These are phyloP conservation scores for Choloepus hoffmanni DNA, from an alignment of 2,113 vertebrate genomes.

Conservation along the genomic window DNA sequence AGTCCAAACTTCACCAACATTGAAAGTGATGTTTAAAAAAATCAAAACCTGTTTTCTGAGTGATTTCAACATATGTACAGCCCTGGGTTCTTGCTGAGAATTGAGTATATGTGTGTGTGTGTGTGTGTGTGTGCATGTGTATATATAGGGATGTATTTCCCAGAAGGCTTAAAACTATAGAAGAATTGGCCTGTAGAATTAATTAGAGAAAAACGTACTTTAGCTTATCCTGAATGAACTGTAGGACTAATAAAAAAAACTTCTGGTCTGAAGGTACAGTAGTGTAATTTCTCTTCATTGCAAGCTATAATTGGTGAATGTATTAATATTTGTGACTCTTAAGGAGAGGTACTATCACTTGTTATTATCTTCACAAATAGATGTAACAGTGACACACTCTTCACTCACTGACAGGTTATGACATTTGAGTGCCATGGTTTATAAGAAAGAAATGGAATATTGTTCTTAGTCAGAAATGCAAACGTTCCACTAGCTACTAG, in stretches of 20 bases:
- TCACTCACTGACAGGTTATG: slow-evolving; percentile 67
- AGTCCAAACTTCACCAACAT: slow-evolving; percentile 60
- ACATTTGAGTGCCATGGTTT: slow-evolving; percentile 66
- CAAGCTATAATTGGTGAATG: slow-evolving; percentile 80
- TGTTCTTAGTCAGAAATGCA: slow-evolving; percentile 71
- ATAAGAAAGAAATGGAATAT: slow-evolving; percentile 77
- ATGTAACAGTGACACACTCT: slow-evolving; percentile 60
- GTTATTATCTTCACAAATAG: slow-evolving; percentile 77
- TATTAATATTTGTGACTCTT: slow-evolving; percentile 79
- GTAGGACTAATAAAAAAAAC: slow-evolving; percentile 77
- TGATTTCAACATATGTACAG: slow-evolving; percentile 71
- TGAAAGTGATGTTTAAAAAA: slow-evolving; percentile 76
- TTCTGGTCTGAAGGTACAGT: slow-evolving; percentile 74
- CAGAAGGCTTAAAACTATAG: slow-evolving; percentile 80
- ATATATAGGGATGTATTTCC: slow-evolving; percentile 54
- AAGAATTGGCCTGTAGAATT: slow-evolving; percentile 80
- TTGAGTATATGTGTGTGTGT: slow-evolving; percentile 72
- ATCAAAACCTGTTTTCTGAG: slow-evolving; percentile 65
- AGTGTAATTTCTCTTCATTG: slow-evolving; percentile 79
- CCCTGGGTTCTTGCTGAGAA: slow-evolving; percentile 70
- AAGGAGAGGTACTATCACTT: slow-evolving; percentile 62
- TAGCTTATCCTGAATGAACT: slow-evolving; percentile 71
- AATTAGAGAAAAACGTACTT: slow-evolving; percentile 79
- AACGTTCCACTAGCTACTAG: slow-evolving; percentile 65
- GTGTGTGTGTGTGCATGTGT: slow-evolving; percentile 68